Percentiles rank a stretch among this genome's conserved stretches.
Conservation (phyloP, 2,797 vertebrate species). For the Cichlasoma orientale region DNA sequence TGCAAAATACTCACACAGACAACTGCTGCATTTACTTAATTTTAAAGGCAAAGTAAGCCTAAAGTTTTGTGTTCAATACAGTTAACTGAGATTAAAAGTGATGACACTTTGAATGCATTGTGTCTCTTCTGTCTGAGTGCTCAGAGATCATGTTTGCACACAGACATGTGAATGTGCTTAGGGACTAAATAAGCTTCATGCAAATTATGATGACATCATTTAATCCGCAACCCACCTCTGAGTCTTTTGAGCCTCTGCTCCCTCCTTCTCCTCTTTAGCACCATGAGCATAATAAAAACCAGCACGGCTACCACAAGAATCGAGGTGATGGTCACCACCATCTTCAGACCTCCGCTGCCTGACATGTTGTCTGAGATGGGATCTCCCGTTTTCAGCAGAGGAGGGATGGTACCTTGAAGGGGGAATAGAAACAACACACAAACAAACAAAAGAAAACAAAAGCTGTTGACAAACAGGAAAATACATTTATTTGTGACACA, state of each 20-base stretch:
- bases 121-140: background rate
- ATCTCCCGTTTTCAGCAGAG: constrained; percentile 92
- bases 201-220: background rate
- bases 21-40: background rate
- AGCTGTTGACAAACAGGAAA: background rate
- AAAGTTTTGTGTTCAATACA: background rate
- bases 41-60: background rate
- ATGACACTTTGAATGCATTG: background rate
- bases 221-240: constrained; percentile 82
- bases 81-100: background rate
- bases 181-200: background rate
- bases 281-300: constrained; percentile 92
- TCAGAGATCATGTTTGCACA: background rate
- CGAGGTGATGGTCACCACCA: constrained; percentile 97
- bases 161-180: background rate
- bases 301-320: constrained; percentile 90
- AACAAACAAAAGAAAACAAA: background rate
- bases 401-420: constrained; percentile 92
- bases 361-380: constrained; percentile 92
- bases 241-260: constrained; percentile 97
- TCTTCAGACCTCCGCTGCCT: constrained; percentile 94
- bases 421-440: background rate
- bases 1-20: constrained; percentile 1
- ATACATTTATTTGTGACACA: background rate
- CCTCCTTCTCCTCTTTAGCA: constrained; percentile 91